These are phyloP conservation scores for Etheostoma perlongum DNA, from an alignment of 2,797 vertebrate genomes.

Conservation along the genomic window DNA sequence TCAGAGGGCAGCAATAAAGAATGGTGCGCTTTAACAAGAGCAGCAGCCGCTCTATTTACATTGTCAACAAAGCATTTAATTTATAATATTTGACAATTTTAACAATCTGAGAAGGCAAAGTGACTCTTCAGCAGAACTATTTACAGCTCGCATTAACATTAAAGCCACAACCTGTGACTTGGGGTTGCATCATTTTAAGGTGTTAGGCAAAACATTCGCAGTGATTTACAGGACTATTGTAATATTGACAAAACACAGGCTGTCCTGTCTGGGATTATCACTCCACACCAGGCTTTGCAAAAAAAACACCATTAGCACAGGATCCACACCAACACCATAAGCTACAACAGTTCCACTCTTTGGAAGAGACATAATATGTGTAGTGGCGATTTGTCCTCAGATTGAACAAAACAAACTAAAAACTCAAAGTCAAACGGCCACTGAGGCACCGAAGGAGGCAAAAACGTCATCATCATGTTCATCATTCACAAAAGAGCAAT, in stretches of 20 bases:
- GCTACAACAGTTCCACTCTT: background rate
- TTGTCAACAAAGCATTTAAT: background rate
- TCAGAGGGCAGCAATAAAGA: background rate
- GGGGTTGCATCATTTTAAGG: background rate
- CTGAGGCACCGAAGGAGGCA: too few relatives aligned
- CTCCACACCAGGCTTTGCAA: background rate
- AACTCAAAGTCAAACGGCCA: too few relatives aligned
- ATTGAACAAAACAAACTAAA: too few relatives aligned
- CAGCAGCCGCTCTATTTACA: background rate
- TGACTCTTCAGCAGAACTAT: background rate
- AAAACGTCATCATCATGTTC: too few relatives aligned
- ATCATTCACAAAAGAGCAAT: too few relatives aligned
- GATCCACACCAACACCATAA: background rate
- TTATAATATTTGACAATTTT: too few relatives aligned
- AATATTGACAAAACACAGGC: background rate
- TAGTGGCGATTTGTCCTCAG: too few relatives aligned
- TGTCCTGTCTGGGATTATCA: background rate
- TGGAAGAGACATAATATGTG: background rate
- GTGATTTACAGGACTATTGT: background rate
- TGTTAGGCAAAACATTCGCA: background rate
- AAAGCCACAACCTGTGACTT: background rate
- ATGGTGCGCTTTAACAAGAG: background rate
- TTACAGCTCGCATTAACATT: background rate
- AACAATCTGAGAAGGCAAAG: background rate
- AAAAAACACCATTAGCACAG: background rate